Evolutionary conservation across 2,113 vertebrate genomes (phyloP).

Genomic region (Phalacrocorax pelagicus): DNA sequence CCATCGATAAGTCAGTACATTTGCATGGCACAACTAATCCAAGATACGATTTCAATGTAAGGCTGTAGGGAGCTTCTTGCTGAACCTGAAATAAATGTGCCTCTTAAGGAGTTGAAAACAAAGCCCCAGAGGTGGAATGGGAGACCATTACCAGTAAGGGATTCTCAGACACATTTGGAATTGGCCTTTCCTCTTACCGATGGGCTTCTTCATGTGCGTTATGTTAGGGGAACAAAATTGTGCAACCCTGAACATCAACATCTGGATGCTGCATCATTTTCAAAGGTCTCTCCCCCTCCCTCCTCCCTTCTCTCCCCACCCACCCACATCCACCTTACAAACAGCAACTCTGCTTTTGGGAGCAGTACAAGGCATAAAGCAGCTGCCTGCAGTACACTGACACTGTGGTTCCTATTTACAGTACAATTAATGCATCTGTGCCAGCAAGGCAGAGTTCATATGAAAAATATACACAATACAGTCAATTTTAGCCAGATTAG

Average conservation of each 20-base stretch:
- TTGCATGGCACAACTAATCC: not conserved
- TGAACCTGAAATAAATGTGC: constrained; percentile 31
- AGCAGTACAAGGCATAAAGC: constrained; percentile 55
- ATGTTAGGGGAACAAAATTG: not conserved
- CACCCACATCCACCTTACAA: not conserved
- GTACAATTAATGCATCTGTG: constrained; percentile 68
- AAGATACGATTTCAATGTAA: constrained; percentile 37
- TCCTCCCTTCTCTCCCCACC: not conserved
- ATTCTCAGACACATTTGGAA: not conserved
- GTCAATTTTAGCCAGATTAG: constrained; percentile 66
- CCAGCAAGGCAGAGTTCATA: constrained; percentile 62
- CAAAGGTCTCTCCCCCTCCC: not conserved
- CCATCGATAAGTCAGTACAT: constrained; percentile 1
- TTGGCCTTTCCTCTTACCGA: not conserved
- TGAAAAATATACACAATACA: constrained; percentile 61
- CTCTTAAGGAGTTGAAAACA: constrained; percentile 11
- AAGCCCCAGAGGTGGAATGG: not conserved
- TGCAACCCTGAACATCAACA: not conserved
- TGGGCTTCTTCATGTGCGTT: not conserved
- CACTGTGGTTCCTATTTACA: constrained; percentile 65
- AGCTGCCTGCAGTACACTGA: constrained; percentile 57
- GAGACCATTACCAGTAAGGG: not conserved
- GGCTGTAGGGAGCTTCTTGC: constrained; percentile 43
- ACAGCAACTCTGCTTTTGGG: constrained; percentile 30
- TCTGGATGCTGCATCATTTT: not conserved